phyloP scores from a whole-genome alignment of 2,888 invertebrate species.

The Dermolepida albohirtum region DNA sequence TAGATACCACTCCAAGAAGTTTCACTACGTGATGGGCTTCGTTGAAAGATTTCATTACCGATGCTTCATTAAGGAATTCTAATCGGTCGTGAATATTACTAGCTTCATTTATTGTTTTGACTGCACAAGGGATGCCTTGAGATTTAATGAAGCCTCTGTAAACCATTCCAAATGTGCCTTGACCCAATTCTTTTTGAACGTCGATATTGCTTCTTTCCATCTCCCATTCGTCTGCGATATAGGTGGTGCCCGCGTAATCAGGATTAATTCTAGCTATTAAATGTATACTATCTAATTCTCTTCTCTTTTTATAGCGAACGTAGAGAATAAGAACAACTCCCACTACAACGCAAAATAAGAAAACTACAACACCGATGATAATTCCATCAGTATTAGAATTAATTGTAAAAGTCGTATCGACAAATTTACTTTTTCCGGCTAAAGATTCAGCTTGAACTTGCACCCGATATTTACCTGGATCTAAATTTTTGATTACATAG shows the following conservation, averaged over 20 bases:
- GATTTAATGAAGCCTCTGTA: constrained; percentile 70
- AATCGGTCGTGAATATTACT: constrained; percentile 70
- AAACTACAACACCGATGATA: constrained; percentile 23
- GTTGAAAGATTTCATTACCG: constrained; percentile 78
- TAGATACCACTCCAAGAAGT: constrained; percentile 77
- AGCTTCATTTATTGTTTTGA: constrained; percentile 73
- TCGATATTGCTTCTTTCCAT: constrained; percentile 71
- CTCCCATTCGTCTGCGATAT: constrained; percentile 80
- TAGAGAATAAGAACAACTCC: constrained; percentile 50
- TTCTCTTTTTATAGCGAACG: constrained; percentile 55
- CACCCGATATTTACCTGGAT: constrained; percentile 71
- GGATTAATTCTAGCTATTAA: constrained; percentile 74
- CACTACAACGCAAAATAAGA: constrained; percentile 50
- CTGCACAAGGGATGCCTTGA: constrained; percentile 67
- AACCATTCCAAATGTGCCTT: constrained; percentile 82
- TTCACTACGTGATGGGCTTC: constrained; percentile 76
- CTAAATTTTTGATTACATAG: constrained; percentile 52
- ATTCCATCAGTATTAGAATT: constrained; percentile 10
- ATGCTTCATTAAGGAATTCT: constrained; percentile 78
- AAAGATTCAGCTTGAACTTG: constrained; percentile 71
- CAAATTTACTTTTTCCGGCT: constrained; percentile 67
- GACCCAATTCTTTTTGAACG: constrained; percentile 70
- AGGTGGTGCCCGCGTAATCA: constrained; percentile 70
- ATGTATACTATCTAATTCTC: constrained; percentile 60
- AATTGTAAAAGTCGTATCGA: constrained; percentile 21